Evolutionary conservation across 2,797 vertebrate genomes (phyloP).

Genomic region (Melanotaenia trifasciata): DNA sequence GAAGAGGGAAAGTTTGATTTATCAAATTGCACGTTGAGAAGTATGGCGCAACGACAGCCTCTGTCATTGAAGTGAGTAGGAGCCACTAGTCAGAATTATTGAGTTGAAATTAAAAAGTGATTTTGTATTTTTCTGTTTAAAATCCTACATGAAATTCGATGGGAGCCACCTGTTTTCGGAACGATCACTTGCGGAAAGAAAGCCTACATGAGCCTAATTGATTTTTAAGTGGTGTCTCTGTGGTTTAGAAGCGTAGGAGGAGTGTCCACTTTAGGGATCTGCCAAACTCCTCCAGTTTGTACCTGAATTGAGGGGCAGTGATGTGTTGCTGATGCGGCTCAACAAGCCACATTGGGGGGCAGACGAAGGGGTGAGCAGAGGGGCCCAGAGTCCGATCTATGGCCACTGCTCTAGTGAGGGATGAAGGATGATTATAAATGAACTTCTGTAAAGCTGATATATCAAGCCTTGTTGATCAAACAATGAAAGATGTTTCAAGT

Average conservation of each 20-base stretch:
- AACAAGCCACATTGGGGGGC: constrained; percentile 70
- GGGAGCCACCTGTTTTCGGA: constrained; percentile 48
- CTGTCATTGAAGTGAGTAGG: neutral
- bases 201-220: constrained; percentile 78
- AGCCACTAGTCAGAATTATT: neutral
- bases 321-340: constrained; percentile 79
- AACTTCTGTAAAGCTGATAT: constrained; percentile 75
- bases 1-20: neutral
- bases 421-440: constrained; percentile 62
- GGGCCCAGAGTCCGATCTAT: constrained; percentile 44
- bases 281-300: constrained; percentile 74
- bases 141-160: constrained; percentile 13
- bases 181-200: constrained; percentile 20
- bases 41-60: neutral
- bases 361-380: constrained; percentile 51
- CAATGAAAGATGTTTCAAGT: constrained; percentile 51
- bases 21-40: neutral
- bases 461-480: constrained; percentile 75
- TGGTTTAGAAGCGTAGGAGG: constrained; percentile 64
- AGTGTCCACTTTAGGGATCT: constrained; percentile 72
- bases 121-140: constrained; percentile 17
- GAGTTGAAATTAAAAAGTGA: neutral
- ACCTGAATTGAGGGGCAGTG: constrained; percentile 79
- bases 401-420: constrained; percentile 40
- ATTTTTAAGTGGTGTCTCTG: constrained; percentile 86